Evolutionary conservation across 1,140 invertebrate species (phyloP), one percentile per base, ranked within the genome.

Genomic region (Dendroctonus valens): DNA sequence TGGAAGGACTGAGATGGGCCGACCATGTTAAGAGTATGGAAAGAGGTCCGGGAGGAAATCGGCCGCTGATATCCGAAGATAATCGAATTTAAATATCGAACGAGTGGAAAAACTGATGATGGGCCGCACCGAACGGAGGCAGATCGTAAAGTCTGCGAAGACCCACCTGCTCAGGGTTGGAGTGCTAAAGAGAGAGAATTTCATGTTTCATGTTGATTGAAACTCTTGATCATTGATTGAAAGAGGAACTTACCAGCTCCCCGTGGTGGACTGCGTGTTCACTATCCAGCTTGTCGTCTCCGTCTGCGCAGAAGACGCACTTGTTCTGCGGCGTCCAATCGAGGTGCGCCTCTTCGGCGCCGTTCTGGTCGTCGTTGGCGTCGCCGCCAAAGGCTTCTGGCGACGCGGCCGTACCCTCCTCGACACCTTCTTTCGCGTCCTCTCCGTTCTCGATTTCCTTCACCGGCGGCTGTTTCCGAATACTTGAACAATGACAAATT

Each of bases 261-360:
- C 83, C 79, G 78, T 84, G 83, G 80, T 84, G 83, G 80, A 73
- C 77, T 81, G 81, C 74, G 82, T 82, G 77, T 82, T 82, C 79
- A 83, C 80, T 76, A 78, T 79, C 81, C 80, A 89, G 82, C 78
- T 89, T 90, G 77, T 88, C 89, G 84, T 91, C 88, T 77, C 89
- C 59, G 53, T 66, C 65, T 53, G 52, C 85, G 83, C 92, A 94
- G 81, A 93, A 93, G 83, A 90, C 89, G 81, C 92, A 93, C 81
- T 90, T 91, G 78, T 90, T 88, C 74, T 89, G 83, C 70, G 91
- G 91, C 79, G 87, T 88, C 91, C 91, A 94, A 79, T 93, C 92
- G 77, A 86, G 44, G n/a, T 55, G 57, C 46, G 65, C 51, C 9
- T 54, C 65, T 48, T 53, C 77, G 54, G 65, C 72, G 59, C 71